A percentile compares a stretch with the other conserved stretches of the same genome.
phyloP scores from a whole-genome alignment of 2,888 invertebrate species.

The Aphelenchoides bicaudatus region DNA sequence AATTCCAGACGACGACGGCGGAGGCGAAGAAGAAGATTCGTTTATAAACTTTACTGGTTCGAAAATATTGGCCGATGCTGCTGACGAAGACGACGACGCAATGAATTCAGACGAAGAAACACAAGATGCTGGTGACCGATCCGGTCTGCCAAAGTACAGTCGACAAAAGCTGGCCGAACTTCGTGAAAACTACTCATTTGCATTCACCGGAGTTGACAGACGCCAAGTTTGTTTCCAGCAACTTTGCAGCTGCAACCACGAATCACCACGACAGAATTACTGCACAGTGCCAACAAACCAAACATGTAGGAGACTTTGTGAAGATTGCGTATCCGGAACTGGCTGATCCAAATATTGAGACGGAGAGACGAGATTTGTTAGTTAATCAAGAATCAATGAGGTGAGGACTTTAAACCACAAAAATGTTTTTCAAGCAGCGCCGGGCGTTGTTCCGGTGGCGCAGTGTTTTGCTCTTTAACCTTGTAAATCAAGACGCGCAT shows the following conservation, averaged over 20 bases:
- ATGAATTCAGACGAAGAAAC: constrained; percentile 28
- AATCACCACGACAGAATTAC: background rate
- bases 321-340: constrained; percentile 49
- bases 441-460: background rate
- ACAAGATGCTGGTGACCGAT: background rate
- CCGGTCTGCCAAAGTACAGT: constrained; percentile 19
- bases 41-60: constrained; percentile 20
- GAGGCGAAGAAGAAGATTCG: constrained; percentile 31
- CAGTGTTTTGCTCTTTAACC: constrained; percentile 2
- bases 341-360: constrained; percentile 28
- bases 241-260: background rate
- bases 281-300: constrained; percentile 28
- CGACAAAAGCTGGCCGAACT: constrained; percentile 16
- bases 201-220: too few relatives aligned
- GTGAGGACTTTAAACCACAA: constrained; percentile 16
- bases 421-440: background rate
- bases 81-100: constrained; percentile 17
- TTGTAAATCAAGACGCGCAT: constrained; percentile 8
- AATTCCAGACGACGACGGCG: constrained; percentile 26
- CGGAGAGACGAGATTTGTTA: constrained; percentile 22
- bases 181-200: too few relatives aligned
- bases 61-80: background rate
- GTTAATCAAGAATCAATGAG: constrained; percentile 29
- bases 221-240: too few relatives aligned
- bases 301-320: constrained; percentile 43